Percentiles rank a stretch among this genome's conserved stretches.
phyloP scores from a whole-genome alignment of 2,888 invertebrate species.

The Uropetala carovei region DNA sequence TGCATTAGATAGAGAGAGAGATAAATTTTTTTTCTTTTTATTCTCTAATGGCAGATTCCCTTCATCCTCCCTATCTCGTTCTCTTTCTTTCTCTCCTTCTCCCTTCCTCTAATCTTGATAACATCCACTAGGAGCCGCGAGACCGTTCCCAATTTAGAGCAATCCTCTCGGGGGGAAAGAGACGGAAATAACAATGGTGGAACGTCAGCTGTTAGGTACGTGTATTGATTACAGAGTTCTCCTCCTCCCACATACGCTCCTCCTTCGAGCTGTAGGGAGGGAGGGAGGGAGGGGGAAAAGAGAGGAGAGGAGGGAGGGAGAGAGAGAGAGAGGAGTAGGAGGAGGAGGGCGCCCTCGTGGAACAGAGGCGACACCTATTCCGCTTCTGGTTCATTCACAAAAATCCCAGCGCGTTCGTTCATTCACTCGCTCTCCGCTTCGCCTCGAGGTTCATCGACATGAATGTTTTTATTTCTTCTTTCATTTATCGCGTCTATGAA shows the following conservation, averaged over 20 bases:
- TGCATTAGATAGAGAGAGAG: too few relatives aligned
- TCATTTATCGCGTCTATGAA: neutral
- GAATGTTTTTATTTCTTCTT: too few relatives aligned
- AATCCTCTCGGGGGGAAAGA: neutral
- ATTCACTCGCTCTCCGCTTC: neutral
- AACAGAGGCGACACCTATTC: slow-evolving; percentile 1
- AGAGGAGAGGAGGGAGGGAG: neutral
- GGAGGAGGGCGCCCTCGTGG: neutral
- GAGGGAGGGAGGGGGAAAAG: neutral
- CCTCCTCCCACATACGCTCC: neutral
- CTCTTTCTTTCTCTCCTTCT: too few relatives aligned
- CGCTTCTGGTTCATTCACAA: neutral
- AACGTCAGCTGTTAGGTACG: slow-evolving; percentile 43
- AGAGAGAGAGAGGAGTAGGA: neutral
- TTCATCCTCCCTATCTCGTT: too few relatives aligned
- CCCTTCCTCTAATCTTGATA: too few relatives aligned
- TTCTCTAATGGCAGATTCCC: too few relatives aligned
- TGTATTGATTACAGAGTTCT: slow-evolving; percentile 40
- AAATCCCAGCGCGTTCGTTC: neutral
- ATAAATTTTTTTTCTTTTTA: too few relatives aligned
- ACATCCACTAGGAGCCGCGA: neutral
- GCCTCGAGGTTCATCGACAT: neutral
- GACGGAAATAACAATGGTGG: slow-evolving; percentile 25
- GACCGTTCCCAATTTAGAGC: neutral
- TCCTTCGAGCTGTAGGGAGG: neutral